Conservation (phyloP, 2,797 vertebrate genomes). For the Nasua narica region DNA sequence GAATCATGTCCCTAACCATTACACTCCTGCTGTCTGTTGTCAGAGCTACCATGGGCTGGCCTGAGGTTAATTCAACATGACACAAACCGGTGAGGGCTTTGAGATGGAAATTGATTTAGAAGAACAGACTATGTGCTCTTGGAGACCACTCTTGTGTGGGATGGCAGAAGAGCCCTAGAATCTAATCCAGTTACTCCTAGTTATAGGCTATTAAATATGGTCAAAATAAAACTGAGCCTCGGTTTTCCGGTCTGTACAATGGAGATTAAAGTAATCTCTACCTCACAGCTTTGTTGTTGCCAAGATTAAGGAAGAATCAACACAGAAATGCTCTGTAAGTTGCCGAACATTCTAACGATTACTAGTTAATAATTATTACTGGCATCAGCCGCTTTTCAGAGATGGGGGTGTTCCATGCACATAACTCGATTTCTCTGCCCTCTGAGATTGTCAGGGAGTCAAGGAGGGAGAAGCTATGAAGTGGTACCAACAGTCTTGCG, state of each 20-base stretch:
- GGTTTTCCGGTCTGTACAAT: background rate
- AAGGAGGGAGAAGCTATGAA: background rate
- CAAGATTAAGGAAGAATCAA: background rate
- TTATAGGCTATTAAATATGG: background rate
- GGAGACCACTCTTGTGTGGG: background rate
- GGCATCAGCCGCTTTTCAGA: background rate
- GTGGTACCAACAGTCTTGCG: background rate
- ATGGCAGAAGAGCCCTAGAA: background rate
- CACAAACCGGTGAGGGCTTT: background rate
- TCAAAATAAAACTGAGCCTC: background rate
- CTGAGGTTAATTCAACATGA: background rate
- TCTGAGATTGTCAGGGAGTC: background rate
- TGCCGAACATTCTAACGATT: background rate
- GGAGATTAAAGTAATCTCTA: background rate
- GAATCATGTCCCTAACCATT: background rate
- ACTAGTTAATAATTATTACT: background rate
- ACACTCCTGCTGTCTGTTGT: background rate
- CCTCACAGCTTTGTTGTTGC: background rate
- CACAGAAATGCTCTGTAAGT: background rate
- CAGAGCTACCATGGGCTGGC: background rate
- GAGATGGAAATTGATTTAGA: background rate
- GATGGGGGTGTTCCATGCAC: background rate
- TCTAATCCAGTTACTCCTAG: background rate
- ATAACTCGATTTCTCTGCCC: background rate
- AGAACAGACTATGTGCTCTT: background rate